Evolutionary conservation across 2,888 invertebrate species (phyloP).

Genomic region (Bugula neritina): DNA sequence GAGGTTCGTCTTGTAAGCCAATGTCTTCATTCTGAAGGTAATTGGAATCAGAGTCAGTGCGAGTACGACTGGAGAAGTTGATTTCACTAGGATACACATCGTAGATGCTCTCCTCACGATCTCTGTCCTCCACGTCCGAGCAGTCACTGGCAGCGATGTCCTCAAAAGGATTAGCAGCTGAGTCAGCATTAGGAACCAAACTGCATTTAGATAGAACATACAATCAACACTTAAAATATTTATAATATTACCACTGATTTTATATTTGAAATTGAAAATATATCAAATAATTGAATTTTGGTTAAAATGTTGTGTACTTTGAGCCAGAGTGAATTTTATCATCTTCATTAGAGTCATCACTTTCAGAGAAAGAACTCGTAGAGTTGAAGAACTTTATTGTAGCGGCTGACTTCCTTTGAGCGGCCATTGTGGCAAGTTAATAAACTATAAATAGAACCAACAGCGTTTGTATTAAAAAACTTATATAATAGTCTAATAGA

Average conservation of each 20-base stretch:
- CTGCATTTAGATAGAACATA: too few relatives aligned
- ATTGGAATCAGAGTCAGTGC: slow-evolving; percentile 23
- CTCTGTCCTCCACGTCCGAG: neutral
- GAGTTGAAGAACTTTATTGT: slow-evolving; percentile 11
- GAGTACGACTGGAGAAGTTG: neutral
- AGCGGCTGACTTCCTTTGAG: neutral
- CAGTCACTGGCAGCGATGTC: neutral
- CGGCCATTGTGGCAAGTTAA: neutral
- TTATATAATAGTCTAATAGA: too few relatives aligned
- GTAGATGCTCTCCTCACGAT: slow-evolving; percentile 9
- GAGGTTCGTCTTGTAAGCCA: slow-evolving; percentile 9
- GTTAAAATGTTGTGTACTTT: neutral
- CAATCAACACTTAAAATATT: too few relatives aligned
- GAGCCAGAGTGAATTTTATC: neutral
- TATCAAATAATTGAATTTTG: too few relatives aligned
- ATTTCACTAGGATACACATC: neutral
- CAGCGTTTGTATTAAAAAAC: too few relatives aligned
- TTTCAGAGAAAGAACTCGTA: neutral
- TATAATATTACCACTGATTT: too few relatives aligned
- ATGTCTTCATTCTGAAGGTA: neutral
- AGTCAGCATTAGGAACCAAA: too few relatives aligned
- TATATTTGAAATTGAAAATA: too few relatives aligned
- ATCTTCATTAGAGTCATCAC: slow-evolving; percentile 13
- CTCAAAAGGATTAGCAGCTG: neutral
- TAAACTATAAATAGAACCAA: too few relatives aligned